These are phyloP conservation scores for Trididemnum miniatum DNA, from an alignment of 23 tunicate genomes.

Conservation along the genomic window DNA sequence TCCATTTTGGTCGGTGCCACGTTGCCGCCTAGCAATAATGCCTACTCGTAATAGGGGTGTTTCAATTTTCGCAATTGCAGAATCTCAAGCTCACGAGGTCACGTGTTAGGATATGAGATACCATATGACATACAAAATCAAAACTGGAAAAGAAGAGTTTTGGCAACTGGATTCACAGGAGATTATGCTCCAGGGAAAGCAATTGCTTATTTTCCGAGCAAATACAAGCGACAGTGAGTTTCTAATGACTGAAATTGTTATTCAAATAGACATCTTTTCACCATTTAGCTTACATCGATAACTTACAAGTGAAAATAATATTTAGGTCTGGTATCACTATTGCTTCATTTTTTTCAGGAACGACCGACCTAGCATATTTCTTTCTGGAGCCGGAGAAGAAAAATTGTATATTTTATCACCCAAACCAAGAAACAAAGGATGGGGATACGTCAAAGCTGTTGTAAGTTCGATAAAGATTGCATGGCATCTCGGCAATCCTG, in stretches of 20 bases:
- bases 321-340: no score
- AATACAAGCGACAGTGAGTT: constrained; percentile 75
- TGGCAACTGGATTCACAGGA: constrained; percentile 91
- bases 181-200: constrained; percentile 94
- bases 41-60: no score
- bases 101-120: constrained; percentile 87
- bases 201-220: constrained; percentile 83
- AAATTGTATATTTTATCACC: constrained; percentile 77
- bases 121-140: constrained; percentile 81
- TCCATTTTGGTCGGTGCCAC: no score
- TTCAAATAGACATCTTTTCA: no score
- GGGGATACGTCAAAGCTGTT: constrained; percentile 73
- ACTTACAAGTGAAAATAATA: no score
- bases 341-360: constrained; percentile 48
- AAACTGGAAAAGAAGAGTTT: constrained; percentile 75
- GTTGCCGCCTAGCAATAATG: no score
- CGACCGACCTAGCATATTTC: constrained; percentile 88
- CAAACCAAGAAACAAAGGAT: constrained; percentile 71
- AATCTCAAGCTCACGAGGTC: constrained; percentile 80
- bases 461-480: no score
- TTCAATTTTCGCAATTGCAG: constrained; percentile 16
- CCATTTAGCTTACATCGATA: no score
- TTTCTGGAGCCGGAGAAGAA: constrained; percentile 85
- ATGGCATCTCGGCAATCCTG: no score
- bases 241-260: no score